These are phyloP conservation scores for Equus przewalskii DNA, from an alignment of 2,113 vertebrate species.

Conservation along the genomic window DNA sequence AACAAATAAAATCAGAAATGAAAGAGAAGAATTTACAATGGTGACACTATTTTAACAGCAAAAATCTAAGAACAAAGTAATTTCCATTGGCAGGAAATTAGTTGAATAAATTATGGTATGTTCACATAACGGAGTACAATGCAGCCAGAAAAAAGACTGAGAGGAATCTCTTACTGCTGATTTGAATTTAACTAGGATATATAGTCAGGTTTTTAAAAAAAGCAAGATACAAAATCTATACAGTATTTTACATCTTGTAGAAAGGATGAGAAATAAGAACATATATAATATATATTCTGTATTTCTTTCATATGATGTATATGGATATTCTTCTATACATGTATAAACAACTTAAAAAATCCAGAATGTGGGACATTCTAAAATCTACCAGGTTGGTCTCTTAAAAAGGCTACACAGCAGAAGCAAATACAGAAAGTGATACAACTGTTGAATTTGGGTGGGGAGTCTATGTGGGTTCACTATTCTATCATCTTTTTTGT, in stretches of 20 bases:
- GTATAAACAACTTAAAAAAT: not conserved
- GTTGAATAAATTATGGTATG: not conserved
- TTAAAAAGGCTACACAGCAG: not conserved
- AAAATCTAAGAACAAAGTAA: not conserved
- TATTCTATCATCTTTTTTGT: not conserved
- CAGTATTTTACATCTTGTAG: not conserved
- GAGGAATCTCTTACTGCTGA: not conserved
- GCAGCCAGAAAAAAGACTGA: not conserved
- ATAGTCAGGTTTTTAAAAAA: not conserved
- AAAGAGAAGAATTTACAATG: no score
- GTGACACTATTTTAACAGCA: not conserved
- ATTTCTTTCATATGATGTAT: not conserved
- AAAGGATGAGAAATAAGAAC: not conserved
- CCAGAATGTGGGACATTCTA: not conserved
- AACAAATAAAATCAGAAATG: no score
- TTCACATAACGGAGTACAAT: not conserved
- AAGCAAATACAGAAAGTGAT: not conserved
- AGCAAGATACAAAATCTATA: not conserved
- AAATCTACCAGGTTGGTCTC: not conserved
- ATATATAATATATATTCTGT: not conserved
- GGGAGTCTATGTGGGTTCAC: not conserved
- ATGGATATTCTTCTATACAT: not conserved
- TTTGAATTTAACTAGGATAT: not conserved
- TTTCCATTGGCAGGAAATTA: not conserved
- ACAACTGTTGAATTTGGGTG: not conserved